These are phyloP conservation scores for Magallana angulata DNA, from an alignment of 1,140 invertebrate genomes.

Conservation along the genomic window DNA sequence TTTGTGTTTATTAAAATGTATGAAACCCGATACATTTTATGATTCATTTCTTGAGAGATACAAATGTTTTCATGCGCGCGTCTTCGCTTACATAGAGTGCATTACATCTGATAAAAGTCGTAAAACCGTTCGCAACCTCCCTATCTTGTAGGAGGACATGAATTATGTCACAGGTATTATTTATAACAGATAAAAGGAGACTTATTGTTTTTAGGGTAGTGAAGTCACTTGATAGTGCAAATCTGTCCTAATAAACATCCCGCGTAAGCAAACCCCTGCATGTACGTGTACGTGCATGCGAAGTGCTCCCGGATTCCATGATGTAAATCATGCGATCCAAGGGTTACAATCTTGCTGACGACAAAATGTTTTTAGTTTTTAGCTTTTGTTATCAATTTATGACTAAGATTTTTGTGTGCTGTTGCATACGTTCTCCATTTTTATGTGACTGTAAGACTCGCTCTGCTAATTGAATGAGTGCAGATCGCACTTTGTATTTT, in stretches of 20 bases:
- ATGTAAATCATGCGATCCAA: neutral
- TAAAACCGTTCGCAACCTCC: neutral
- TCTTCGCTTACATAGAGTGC: neutral
- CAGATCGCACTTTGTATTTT: neutral
- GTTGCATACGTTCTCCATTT: slow-evolving; percentile 1
- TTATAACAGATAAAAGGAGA: neutral
- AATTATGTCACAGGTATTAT: neutral
- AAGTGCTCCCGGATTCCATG: neutral
- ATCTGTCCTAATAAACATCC: too few species aligned
- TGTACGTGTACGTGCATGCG: neutral
- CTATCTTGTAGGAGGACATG: neutral
- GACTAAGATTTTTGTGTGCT: slow-evolving; percentile 1
- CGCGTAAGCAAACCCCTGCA: neutral
- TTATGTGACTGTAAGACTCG: neutral
- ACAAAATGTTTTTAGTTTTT: slow-evolving; percentile 7
- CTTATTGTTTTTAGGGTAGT: too few species aligned
- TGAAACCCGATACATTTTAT: neutral
- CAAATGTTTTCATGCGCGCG: neutral
- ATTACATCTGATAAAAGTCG: neutral
- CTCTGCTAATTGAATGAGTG: slow-evolving; percentile 18
- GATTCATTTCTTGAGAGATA: neutral
- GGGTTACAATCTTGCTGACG: slow-evolving; percentile 12
- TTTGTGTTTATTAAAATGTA: too few species aligned
- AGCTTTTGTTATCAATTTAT: slow-evolving; percentile 34
- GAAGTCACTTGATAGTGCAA: too few species aligned